Conservation (phyloP, 1,140 invertebrate species). For the Piezodorus guildinii region DNA sequence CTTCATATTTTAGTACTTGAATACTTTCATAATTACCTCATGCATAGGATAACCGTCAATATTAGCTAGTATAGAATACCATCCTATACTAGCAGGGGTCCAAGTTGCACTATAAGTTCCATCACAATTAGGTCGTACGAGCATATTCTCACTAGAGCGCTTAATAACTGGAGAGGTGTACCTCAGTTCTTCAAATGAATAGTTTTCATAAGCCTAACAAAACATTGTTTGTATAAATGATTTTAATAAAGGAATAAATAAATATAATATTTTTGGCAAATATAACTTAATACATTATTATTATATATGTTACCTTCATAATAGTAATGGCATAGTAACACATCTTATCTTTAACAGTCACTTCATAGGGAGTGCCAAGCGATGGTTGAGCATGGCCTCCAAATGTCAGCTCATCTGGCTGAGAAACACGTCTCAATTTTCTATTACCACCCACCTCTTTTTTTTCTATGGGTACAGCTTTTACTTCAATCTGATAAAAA, state of each 20-base stretch:
- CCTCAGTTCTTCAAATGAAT: constrained; percentile 91
- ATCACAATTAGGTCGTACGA: constrained; percentile 70
- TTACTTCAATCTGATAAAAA: constrained; percentile 49
- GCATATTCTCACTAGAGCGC: constrained; percentile 69
- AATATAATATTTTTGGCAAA: too few relatives aligned
- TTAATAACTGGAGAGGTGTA: constrained; percentile 62
- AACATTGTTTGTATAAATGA: neutral
- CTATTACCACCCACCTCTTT: constrained; percentile 42
- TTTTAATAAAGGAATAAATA: too few relatives aligned
- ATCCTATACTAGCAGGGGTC: constrained; percentile 82
- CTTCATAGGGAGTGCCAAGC: constrained; percentile 71
- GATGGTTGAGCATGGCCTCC: constrained; percentile 54
- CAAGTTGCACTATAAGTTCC: constrained; percentile 82
- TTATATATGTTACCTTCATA: constrained; percentile 53
- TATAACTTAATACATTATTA: too few relatives aligned
- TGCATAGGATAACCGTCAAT: constrained; percentile 78
- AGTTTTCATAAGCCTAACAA: constrained; percentile 73
- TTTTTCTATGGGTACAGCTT: constrained; percentile 57
- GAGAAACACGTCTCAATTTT: constrained; percentile 46
- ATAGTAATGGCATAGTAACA: constrained; percentile 87
- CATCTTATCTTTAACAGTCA: constrained; percentile 82
- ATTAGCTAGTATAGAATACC: constrained; percentile 74
- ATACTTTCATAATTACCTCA: constrained; percentile 43
- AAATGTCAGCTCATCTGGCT: constrained; percentile 55
- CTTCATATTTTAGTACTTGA: too few relatives aligned